phyloP scores from a whole-genome alignment of 2,113 vertebrate species.

The Puffinus mauretanicus region DNA sequence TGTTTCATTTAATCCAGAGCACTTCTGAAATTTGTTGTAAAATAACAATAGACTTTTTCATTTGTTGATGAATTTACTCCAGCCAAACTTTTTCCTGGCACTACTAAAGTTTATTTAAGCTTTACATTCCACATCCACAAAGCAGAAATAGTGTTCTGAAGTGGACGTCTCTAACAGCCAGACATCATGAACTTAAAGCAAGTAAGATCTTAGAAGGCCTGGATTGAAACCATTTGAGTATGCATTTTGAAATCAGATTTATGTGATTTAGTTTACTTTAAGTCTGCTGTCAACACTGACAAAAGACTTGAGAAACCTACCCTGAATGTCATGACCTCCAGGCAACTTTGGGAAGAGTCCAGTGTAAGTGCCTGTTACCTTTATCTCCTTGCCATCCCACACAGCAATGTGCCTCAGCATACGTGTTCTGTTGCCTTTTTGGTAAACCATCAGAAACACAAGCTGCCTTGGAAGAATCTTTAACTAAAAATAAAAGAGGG shows the following conservation, averaged over 20 bases:
- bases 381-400: conserved; percentile 75
- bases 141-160: not conserved
- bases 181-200: not conserved
- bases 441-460: conserved; percentile 55
- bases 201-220: not conserved
- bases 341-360: conserved; percentile 63
- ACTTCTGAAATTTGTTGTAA: not conserved
- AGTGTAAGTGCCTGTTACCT: conserved; percentile 63
- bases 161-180: not conserved
- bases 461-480: conserved; percentile 70
- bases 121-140: not conserved
- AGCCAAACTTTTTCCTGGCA: not conserved
- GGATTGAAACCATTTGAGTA: not conserved
- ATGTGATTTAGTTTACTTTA: not conserved
- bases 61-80: not conserved
- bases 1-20: not conserved
- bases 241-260: not conserved
- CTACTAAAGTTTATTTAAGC: not conserved
- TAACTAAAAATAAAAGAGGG: conserved; percentile 54
- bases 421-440: conserved; percentile 58
- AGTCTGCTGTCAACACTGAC: not conserved
- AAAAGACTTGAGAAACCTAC: conserved; percentile 57
- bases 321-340: conserved; percentile 69
- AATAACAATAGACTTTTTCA: not conserved
- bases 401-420: conserved; percentile 66